These are phyloP conservation scores for Oscheius sp. DNA, from an alignment of 2,888 invertebrate genomes.

Conservation along the genomic window DNA sequence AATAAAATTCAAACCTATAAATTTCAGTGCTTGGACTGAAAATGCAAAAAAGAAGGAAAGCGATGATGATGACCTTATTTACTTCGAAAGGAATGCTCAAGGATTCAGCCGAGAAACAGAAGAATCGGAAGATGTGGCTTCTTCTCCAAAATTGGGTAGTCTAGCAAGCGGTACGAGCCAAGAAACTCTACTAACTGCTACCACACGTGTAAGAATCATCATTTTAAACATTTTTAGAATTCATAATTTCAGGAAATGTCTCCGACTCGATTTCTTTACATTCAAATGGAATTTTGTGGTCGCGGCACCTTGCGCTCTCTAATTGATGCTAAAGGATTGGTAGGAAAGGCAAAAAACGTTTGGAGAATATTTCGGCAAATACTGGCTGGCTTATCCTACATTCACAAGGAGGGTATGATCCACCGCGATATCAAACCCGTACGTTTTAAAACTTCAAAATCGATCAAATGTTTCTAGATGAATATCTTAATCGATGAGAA, in stretches of 20 bases:
- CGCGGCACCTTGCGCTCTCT: slow-evolving; percentile 81
- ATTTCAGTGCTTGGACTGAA: slow-evolving; percentile 41
- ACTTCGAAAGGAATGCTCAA: neutral
- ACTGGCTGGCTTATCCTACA: slow-evolving; percentile 77
- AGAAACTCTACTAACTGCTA: neutral
- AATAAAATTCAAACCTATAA: neutral
- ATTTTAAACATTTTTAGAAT: no score
- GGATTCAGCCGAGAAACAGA: slow-evolving; percentile 17
- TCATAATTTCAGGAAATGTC: no score
- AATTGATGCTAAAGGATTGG: slow-evolving; percentile 79
- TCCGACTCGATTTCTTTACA: slow-evolving; percentile 49
- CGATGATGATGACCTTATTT: slow-evolving; percentile 8
- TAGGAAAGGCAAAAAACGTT: slow-evolving; percentile 75
- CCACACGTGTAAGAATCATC: no score
- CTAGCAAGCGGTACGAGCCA: no score
- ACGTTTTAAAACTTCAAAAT: no score
- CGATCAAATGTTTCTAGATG: no score
- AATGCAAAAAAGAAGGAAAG: slow-evolving; percentile 15
- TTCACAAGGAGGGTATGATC: slow-evolving; percentile 63
- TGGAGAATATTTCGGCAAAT: slow-evolving; percentile 87
- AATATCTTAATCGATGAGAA: slow-evolving; percentile 91
- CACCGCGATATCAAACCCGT: slow-evolving; percentile 68
- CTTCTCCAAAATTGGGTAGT: neutral
- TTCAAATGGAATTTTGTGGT: slow-evolving; percentile 97
- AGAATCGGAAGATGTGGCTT: neutral